Conservation (phyloP, 2,888 invertebrate species). For the Lottia gigantea region DNA sequence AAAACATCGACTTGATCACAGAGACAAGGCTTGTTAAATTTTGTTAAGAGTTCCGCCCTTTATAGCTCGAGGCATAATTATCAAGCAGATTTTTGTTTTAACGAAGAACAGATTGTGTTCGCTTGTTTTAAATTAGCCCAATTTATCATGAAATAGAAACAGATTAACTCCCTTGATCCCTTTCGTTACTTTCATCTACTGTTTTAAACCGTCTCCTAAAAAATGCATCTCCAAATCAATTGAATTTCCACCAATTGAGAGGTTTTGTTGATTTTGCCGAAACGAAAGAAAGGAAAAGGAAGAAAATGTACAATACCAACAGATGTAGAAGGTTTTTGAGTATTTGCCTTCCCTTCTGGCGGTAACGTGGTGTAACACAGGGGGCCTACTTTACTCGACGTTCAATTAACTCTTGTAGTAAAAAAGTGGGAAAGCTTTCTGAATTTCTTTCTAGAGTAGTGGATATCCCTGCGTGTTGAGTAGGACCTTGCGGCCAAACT, state of each 20-base stretch:
- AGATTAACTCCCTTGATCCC: background rate
- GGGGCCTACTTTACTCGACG: conserved; percentile 8
- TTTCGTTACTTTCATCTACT: conserved; percentile 2
- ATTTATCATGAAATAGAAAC: background rate
- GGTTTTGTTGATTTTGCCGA: background rate
- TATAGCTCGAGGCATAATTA: background rate
- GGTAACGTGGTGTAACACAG: conserved; percentile 4
- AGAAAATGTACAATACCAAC: background rate
- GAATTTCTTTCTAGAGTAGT: conserved; percentile 2
- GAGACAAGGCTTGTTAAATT: no score
- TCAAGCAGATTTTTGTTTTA: conserved; percentile 9
- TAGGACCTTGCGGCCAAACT: conserved; percentile 10
- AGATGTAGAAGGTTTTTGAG: conserved; percentile 8
- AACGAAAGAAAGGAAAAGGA: background rate
- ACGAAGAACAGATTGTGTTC: background rate
- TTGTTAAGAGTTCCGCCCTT: background rate
- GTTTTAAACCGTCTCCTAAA: background rate
- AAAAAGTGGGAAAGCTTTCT: conserved; percentile 4
- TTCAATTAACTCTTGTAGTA: conserved; percentile 4
- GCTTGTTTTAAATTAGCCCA: background rate
- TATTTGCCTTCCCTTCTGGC: conserved; percentile 5
- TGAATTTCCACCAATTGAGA: background rate
- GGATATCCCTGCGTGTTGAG: conserved; percentile 1
- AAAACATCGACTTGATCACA: no score
- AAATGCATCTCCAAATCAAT: background rate